These are phyloP conservation scores for Ochlodes sylvanus DNA, from an alignment of 2,888 invertebrate species.

Conservation along the genomic window DNA sequence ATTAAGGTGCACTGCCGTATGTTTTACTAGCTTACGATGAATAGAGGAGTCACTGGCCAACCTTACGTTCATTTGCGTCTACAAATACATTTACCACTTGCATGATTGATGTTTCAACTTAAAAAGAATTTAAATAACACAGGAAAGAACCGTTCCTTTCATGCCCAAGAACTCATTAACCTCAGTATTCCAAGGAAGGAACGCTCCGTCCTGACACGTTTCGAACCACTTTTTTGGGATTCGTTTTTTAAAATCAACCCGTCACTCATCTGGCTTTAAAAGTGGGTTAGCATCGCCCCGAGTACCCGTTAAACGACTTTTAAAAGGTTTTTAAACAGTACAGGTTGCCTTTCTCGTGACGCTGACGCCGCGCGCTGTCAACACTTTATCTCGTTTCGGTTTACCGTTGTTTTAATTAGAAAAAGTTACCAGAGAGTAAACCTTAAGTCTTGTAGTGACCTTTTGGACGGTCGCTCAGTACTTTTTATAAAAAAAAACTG, in stretches of 20 bases:
- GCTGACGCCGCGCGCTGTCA: neutral
- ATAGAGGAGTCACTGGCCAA: neutral
- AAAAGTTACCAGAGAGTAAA: neutral
- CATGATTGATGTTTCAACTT: neutral
- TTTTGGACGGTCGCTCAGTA: neutral
- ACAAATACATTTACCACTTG: neutral
- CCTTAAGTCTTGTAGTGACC: slow-evolving; percentile 7
- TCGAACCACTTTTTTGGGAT: slow-evolving; percentile 26
- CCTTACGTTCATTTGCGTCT: neutral
- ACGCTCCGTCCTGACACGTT: slow-evolving; percentile 20
- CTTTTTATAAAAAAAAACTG: slow-evolving; percentile 17
- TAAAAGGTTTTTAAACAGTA: slow-evolving; percentile 10
- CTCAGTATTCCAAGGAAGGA: slow-evolving; percentile 15
- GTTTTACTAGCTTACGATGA: too few species aligned
- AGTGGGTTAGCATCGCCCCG: slow-evolving; percentile 7
- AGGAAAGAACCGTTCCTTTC: slow-evolving; percentile 20
- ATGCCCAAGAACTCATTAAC: slow-evolving; percentile 21
- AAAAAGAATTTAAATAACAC: slow-evolving; percentile 1
- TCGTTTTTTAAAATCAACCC: slow-evolving; percentile 19
- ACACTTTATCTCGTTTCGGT: neutral
- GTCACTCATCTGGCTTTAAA: slow-evolving; percentile 15
- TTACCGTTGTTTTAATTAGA: slow-evolving; percentile 14
- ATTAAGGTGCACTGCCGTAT: too few species aligned
- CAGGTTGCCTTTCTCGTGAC: neutral
- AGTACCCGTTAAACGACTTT: slow-evolving; percentile 8